Conservation (phyloP, 2,888 invertebrate genomes). For the Siphlonurus alternatus region DNA sequence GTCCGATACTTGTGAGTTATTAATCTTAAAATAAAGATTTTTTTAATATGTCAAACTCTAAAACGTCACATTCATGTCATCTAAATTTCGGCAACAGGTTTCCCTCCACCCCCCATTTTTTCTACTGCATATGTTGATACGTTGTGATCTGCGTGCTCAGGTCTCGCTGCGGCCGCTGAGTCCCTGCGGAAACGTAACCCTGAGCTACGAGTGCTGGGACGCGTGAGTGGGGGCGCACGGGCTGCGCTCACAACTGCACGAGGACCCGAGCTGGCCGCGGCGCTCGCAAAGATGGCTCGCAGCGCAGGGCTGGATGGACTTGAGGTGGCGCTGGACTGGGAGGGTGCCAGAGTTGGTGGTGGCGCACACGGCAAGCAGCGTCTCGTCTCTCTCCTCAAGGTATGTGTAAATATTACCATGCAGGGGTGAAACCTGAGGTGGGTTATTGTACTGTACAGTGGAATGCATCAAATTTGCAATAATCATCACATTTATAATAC, state of each 20-base stretch:
- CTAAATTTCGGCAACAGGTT: too few species aligned
- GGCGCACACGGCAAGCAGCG: slow-evolving; percentile 12
- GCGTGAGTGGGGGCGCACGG: slow-evolving; percentile 10
- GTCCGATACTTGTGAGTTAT: too few species aligned
- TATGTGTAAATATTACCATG: slow-evolving; percentile 4
- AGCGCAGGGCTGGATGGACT: slow-evolving; percentile 15
- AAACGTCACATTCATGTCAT: too few species aligned
- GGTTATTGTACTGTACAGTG: too few species aligned
- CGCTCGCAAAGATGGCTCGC: slow-evolving; percentile 11
- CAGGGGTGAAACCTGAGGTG: too few species aligned
- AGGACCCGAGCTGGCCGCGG: slow-evolving; percentile 9
- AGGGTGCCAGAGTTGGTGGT: slow-evolving; percentile 10
- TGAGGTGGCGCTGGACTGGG: slow-evolving; percentile 15
- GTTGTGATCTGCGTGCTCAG: too few species aligned
- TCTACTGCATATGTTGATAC: too few species aligned
- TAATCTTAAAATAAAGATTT: too few species aligned
- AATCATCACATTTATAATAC: background rate
- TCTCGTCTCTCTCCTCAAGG: slow-evolving; percentile 13
- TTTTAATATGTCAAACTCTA: too few species aligned
- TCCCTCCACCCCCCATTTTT: too few species aligned
- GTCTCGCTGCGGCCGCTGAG: background rate
- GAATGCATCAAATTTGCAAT: too few species aligned
- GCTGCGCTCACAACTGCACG: slow-evolving; percentile 9
- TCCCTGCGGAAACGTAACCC: slow-evolving; percentile 12
- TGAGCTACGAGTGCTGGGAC: slow-evolving; percentile 10